Percentiles rank a stretch among this genome's conserved stretches.
Evolutionary conservation across 2,113 vertebrate genomes (phyloP).

Genomic region (Tychaedon coryphoeus): DNA sequence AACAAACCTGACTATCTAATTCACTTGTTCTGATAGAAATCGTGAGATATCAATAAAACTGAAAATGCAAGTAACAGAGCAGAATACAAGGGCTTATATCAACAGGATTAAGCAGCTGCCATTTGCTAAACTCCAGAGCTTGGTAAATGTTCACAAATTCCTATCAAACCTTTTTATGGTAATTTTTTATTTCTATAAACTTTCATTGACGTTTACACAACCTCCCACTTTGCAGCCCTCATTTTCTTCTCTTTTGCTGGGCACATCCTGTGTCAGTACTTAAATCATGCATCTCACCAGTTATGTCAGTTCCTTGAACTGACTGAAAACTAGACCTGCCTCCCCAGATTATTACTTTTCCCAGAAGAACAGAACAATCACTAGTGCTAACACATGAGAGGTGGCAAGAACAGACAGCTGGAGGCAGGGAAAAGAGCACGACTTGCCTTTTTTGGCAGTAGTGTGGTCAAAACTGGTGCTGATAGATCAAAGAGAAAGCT

Average conservation of each 20-base stretch:
- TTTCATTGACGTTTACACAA: neutral
- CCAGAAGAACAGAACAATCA: slow-evolving; percentile 3
- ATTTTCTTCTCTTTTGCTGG: neutral
- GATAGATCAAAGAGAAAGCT: slow-evolving; percentile 36
- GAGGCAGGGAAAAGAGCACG: slow-evolving; percentile 18
- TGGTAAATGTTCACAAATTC: neutral
- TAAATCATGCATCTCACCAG: neutral
- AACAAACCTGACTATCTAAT: neutral
- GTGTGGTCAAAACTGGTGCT: slow-evolving; percentile 30
- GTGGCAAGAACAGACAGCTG: slow-evolving; percentile 46
- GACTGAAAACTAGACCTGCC: slow-evolving; percentile 15
- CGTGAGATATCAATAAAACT: neutral
- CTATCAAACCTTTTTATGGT: neutral
- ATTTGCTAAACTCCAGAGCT: neutral
- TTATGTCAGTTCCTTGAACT: slow-evolving; percentile 28
- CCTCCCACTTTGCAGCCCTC: neutral
- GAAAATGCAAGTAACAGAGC: neutral
- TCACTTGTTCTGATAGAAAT: neutral
- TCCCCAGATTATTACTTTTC: slow-evolving; percentile 32
- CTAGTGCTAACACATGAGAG: slow-evolving; percentile 12
- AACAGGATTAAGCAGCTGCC: neutral
- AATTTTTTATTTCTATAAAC: neutral
- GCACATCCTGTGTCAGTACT: neutral
- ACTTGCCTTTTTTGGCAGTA: slow-evolving; percentile 46
- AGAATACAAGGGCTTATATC: neutral